Conservation (phyloP, 1,140 invertebrate genomes). For the Olivierus martensii region DNA sequence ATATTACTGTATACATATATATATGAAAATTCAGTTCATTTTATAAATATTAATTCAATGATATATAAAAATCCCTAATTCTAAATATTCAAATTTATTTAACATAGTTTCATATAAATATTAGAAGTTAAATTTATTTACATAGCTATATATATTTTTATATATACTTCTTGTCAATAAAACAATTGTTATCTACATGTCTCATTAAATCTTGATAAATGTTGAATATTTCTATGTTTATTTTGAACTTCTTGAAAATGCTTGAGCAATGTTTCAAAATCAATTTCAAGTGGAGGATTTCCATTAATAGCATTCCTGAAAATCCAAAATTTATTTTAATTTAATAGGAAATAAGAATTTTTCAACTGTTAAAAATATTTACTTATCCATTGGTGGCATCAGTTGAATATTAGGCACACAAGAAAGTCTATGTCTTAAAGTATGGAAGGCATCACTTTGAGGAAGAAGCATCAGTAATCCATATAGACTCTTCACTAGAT, state of each 20-base stretch:
- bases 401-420: conserved; percentile 59
- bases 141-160: no score
- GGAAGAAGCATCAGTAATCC: conserved; percentile 95
- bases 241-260: conserved; percentile 51
- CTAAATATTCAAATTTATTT: no score
- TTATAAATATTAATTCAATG: no score
- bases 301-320: neutral
- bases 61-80: no score
- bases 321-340: neutral
- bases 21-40: no score
- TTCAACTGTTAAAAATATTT: conserved; percentile 4
- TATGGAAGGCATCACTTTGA: conserved; percentile 89
- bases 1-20: no score
- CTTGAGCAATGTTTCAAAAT: conserved; percentile 44
- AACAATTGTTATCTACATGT: no score
- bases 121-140: no score
- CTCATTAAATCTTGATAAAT: no score
- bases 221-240: conserved; percentile 31
- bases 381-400: conserved; percentile 24
- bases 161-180: no score
- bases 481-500: conserved; percentile 79
- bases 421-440: conserved; percentile 68
- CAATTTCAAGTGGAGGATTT: conserved; percentile 29
- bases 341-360: neutral
- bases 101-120: no score